A percentile compares a stretch with the other conserved stretches of the same genome.
Evolutionary conservation across 1,140 invertebrate species (phyloP).

Genomic region (Drosophila oshimai): DNA sequence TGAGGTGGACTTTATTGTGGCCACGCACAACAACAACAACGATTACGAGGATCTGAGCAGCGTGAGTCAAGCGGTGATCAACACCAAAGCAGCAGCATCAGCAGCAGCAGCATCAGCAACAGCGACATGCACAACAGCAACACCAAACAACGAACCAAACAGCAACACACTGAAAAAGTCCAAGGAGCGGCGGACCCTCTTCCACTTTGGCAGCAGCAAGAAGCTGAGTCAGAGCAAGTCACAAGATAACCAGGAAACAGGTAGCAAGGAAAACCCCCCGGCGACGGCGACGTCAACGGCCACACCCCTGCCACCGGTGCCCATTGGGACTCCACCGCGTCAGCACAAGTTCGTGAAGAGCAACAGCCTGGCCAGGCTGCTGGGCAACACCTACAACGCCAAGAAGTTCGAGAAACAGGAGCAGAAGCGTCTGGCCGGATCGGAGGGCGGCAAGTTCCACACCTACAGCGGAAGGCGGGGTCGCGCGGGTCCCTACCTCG

Average conservation of each 20-base stretch:
- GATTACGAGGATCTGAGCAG: conserved; percentile 59
- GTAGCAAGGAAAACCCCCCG: background rate
- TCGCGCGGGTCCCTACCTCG: conserved; percentile 64
- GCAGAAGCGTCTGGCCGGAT: conserved; percentile 53
- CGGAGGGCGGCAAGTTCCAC: conserved; percentile 63
- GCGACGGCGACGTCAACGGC: conserved; percentile 9
- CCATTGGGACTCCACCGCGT: conserved; percentile 67
- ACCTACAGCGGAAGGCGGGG: conserved; percentile 69
- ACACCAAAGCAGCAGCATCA: conserved; percentile 48
- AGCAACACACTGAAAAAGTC: conserved; percentile 55
- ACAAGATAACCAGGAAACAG: background rate
- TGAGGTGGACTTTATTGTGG: conserved; percentile 62
- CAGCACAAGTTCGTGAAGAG: conserved; percentile 79
- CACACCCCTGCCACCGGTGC: conserved; percentile 40
- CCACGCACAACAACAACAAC: conserved; percentile 63
- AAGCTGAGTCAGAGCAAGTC: conserved; percentile 36
- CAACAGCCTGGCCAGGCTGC: conserved; percentile 70
- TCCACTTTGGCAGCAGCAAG: conserved; percentile 60
- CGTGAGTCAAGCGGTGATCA: conserved; percentile 45
- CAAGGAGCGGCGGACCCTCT: conserved; percentile 68
- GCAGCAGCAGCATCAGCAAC: conserved; percentile 1
- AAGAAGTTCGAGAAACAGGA: conserved; percentile 79
- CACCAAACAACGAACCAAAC: conserved; percentile 76
- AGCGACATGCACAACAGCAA: conserved; percentile 35
- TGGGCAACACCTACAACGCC: conserved; percentile 81